Evolutionary conservation across 2,113 vertebrate genomes (phyloP).

Genomic region (Triplophysa siluroides): DNA sequence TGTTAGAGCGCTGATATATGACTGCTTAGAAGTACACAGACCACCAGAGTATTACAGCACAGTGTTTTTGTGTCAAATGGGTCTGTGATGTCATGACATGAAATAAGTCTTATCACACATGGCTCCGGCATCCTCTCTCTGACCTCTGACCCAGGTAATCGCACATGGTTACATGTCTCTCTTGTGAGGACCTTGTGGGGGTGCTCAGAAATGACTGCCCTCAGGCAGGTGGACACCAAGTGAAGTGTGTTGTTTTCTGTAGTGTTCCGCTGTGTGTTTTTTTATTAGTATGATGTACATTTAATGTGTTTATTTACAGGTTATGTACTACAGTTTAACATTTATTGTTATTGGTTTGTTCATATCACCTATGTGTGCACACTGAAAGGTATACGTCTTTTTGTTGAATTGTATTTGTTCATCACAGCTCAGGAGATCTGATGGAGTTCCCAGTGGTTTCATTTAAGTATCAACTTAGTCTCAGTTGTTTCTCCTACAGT

Average conservation of each 20-base stretch:
- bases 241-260: not conserved
- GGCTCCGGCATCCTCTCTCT: slow-evolving; percentile 7
- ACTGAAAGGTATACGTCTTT: no score
- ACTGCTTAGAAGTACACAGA: slow-evolving; percentile 54
- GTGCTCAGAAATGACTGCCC: slow-evolving; percentile 40
- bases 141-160: slow-evolving; percentile 46
- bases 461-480: no score
- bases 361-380: no score
- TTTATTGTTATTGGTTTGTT: no score
- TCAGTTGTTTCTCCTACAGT: no score
- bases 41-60: slow-evolving; percentile 55
- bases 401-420: no score
- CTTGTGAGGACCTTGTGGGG: slow-evolving; percentile 42
- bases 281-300: not conserved
- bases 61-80: slow-evolving; percentile 55
- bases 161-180: slow-evolving; percentile 54
- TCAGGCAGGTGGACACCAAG: slow-evolving; percentile 1
- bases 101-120: slow-evolving; percentile 16
- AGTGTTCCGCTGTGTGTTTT: not conserved
- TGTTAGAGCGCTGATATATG: slow-evolving; percentile 63
- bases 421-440: no score
- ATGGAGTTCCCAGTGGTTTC: no score
- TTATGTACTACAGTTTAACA: no score
- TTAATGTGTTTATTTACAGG: not conserved
- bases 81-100: slow-evolving; percentile 43